Conservation (phyloP, 2,113 vertebrate species). For the Halichoeres trimaculatus region DNA sequence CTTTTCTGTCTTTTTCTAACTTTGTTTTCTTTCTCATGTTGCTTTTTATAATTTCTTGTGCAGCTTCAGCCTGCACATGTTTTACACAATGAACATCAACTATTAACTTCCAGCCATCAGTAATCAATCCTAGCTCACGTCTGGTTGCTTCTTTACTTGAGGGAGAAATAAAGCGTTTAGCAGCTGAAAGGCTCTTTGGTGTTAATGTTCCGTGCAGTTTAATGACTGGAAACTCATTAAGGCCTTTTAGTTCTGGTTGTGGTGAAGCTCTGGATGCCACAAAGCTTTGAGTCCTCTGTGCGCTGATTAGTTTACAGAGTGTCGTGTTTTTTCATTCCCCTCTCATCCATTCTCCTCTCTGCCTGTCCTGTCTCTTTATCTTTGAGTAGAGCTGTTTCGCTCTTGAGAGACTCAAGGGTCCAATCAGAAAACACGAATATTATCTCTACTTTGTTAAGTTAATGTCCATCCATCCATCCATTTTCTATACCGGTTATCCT, state of each 20-base stretch:
- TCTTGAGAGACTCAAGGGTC: not conserved
- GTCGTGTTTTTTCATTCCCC: not conserved
- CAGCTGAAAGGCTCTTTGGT: constrained; percentile 32
- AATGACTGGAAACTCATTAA: constrained; percentile 49
- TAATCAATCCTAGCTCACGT: not conserved
- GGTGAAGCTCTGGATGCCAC: constrained; percentile 14
- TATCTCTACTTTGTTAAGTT: too few species aligned
- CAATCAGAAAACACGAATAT: not conserved
- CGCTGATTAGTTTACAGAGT: not conserved
- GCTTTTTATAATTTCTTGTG: too few species aligned
- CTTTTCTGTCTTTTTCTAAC: too few species aligned
- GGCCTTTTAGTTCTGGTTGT: constrained; percentile 13
- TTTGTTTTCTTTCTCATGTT: not conserved
- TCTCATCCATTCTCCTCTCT: not conserved
- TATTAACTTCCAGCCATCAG: not conserved
- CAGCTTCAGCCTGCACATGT: not conserved
- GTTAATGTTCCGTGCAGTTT: constrained; percentile 40
- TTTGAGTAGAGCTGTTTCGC: not conserved
- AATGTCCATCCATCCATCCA: too few species aligned
- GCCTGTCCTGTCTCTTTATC: not conserved
- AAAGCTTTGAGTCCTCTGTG: constrained; percentile 22
- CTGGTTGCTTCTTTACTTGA: constrained; percentile 2
- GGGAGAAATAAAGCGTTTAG: constrained; percentile 7
- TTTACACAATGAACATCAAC: not conserved
- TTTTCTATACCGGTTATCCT: too few species aligned